These are phyloP conservation scores for Prunella fulvescens DNA, from an alignment of 2,113 vertebrate genomes.

Conservation along the genomic window DNA sequence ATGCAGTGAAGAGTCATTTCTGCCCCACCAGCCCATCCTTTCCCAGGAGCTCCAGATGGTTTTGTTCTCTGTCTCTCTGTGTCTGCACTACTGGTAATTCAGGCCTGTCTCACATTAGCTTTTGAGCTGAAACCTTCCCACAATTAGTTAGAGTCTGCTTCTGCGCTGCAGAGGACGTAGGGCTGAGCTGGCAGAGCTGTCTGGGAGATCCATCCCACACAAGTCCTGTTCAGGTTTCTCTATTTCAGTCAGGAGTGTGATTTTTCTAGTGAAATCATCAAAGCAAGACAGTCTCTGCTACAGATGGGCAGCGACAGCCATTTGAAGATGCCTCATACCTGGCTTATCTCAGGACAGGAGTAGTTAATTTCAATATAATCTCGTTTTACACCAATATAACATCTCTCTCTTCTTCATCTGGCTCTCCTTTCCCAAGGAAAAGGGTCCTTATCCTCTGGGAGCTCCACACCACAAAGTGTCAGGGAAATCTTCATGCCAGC, in stretches of 20 bases:
- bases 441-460: background rate
- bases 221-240: conserved; percentile 3
- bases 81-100: conserved; percentile 41
- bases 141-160: conserved; percentile 19
- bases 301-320: background rate
- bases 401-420: background rate
- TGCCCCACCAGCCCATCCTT: conserved; percentile 10
- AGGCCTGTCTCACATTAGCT: conserved; percentile 18
- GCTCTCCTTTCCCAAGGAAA: background rate
- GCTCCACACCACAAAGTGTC: background rate
- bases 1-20: conserved; percentile 6
- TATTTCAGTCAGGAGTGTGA: conserved; percentile 38
- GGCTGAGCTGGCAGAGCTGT: conserved; percentile 47
- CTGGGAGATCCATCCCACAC: conserved; percentile 31
- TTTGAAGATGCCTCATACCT: background rate
- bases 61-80: conserved; percentile 8
- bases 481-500: background rate
- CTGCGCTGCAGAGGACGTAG: background rate
- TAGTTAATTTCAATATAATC: background rate
- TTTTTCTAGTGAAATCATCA: conserved; percentile 51
- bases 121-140: conserved; percentile 37
- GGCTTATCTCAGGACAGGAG: background rate
- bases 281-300: background rate
- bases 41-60: conserved; percentile 47
- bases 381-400: background rate